Conservation (phyloP, 2,888 invertebrate species). For the Gerris lacustris region DNA sequence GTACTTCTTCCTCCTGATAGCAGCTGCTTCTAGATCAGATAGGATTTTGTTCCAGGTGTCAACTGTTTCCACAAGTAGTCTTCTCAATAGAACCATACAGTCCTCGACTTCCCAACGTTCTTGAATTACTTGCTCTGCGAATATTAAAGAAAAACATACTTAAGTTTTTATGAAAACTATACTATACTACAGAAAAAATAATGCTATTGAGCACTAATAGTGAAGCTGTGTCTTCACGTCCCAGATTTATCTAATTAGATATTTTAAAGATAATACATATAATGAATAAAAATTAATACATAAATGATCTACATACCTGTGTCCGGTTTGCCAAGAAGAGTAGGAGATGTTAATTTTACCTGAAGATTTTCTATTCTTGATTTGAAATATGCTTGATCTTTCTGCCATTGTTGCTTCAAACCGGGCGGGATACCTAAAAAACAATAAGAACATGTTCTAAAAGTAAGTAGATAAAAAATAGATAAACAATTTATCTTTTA, state of each 20-base stretch:
- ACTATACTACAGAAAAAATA: too few species aligned
- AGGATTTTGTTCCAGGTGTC: slow-evolving; percentile 55
- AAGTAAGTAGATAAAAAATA: neutral
- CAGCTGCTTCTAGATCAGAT: slow-evolving; percentile 34
- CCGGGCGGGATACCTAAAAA: slow-evolving; percentile 16
- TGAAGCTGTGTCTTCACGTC: too few species aligned
- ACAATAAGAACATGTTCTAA: neutral
- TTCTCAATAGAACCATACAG: slow-evolving; percentile 50
- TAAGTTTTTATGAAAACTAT: too few species aligned
- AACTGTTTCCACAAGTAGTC: slow-evolving; percentile 55
- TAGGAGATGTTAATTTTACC: slow-evolving; percentile 55
- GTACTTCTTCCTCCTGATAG: slow-evolving; percentile 37
- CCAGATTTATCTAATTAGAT: too few species aligned
- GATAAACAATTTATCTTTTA: slow-evolving; percentile 32
- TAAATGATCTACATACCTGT: slow-evolving; percentile 6
- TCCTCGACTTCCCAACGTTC: slow-evolving; percentile 46
- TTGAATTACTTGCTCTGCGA: neutral
- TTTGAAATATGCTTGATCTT: slow-evolving; percentile 61
- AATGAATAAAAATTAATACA: too few species aligned
- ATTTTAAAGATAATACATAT: too few species aligned
- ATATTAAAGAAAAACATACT: too few species aligned
- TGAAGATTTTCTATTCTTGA: slow-evolving; percentile 72
- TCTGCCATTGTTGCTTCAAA: slow-evolving; percentile 47
- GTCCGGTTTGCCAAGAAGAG: slow-evolving; percentile 39
- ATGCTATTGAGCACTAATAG: too few species aligned